These are phyloP conservation scores for Leptoclinus maculatus DNA, from an alignment of 2,797 vertebrate genomes.

Conservation along the genomic window DNA sequence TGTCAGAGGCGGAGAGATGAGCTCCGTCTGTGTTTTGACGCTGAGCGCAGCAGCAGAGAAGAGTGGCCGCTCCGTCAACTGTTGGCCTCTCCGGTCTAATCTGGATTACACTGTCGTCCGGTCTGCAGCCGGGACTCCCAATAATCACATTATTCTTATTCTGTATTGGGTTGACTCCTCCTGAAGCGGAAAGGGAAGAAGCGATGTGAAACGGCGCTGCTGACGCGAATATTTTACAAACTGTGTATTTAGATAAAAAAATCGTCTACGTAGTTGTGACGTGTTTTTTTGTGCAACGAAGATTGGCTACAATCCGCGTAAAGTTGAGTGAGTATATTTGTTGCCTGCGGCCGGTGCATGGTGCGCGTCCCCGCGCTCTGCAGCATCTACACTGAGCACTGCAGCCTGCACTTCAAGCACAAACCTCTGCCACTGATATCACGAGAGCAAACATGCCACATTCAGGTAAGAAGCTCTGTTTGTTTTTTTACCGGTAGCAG, in stretches of 20 bases:
- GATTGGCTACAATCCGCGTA: not conserved
- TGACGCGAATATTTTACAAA: not conserved
- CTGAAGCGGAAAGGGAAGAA: conserved; percentile 3
- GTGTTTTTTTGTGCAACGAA: not conserved
- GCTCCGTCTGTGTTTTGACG: conserved; percentile 51
- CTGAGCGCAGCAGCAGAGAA: conserved; percentile 33
- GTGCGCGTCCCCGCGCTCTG: conserved; percentile 56
- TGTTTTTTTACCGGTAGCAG: not conserved
- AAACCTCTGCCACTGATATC: conserved; percentile 6
- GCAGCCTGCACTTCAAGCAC: conserved; percentile 50
- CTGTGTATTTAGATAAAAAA: not conserved
- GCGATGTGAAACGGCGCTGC: not conserved
- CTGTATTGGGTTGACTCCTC: conserved; percentile 31
- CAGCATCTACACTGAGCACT: conserved; percentile 58
- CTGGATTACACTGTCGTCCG: conserved; percentile 75
- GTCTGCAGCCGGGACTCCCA: conserved; percentile 52
- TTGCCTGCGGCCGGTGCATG: conserved; percentile 12
- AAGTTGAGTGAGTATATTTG: conserved; percentile 40
- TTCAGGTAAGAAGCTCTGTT: conserved; percentile 45
- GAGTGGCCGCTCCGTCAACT: conserved; percentile 31
- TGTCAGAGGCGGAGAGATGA: conserved; percentile 28
- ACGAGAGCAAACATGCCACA: conserved; percentile 22
- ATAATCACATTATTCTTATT: conserved; percentile 75
- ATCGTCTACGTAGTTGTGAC: not conserved
- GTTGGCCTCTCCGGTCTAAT: conserved; percentile 64